Evolutionary conservation across 1,140 invertebrate species (phyloP), one percentile per base, ranked within the genome.

Genomic region (Bombus impatiens): DNA sequence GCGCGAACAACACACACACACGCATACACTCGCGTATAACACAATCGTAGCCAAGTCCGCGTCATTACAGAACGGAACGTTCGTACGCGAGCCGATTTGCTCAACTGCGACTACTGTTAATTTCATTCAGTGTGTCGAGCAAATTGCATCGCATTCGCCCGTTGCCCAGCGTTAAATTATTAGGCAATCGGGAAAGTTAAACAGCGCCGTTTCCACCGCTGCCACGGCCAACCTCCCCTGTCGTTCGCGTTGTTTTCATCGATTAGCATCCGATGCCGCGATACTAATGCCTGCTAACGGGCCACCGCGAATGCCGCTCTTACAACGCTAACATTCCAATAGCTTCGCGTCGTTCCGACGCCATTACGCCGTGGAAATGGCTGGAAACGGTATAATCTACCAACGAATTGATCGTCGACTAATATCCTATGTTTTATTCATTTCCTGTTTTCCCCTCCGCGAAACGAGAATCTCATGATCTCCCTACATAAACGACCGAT

Each of bases 351-450:
- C 40, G 57, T 65, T 76, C 22, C 59, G 81, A 82, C 42, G 72
- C 59, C 72, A 82, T 82, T 82, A 82, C 81, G n/a, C 25, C 32
- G 13, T 32, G 72, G 35, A 83, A 83, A 83, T 77, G 82, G 72
- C 9, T 25, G 72, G 62, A 57, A 83, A 83, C 82, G 72, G 72
- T 83, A 83, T 83, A 83, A 83, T 83, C 82, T 83, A 53, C 42
- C 42, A 28, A 18, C 35, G 42, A 53, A 83, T 83, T 62, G 82
- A 83, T 83, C 72, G 82, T 18, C 32, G 65, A 77, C 44, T 83
- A 83, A 83, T 83, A 83, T 76, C 82, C 82, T 42, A 83, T 83
- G 82, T 83, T 83, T 83, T 83, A 83, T 83, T 83, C 82, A 83
- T 83, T 77, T 83, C 82, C 59, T 62, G 71, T 53, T 65, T 62